Evolutionary conservation across 2,797 vertebrate genomes (phyloP), one percentile per base, ranked within the genome.

Genomic region (Myotis myotis): DNA sequence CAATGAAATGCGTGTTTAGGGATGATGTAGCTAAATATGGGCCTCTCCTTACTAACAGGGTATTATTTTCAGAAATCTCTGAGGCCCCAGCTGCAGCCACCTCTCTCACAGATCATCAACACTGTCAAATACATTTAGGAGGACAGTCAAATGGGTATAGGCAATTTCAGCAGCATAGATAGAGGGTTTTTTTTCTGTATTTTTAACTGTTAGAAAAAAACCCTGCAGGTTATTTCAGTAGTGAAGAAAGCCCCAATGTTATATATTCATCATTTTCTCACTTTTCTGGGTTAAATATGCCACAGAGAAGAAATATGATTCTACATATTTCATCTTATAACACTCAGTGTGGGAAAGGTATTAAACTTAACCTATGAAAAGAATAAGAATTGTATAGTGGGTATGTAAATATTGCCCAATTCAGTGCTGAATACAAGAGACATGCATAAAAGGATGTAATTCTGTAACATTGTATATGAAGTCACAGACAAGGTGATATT

Each of bases 41-140:
- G 68, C 6, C 25, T 86, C 78, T 95, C 91, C 51, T 79, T 72
- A 71, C 72, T 75, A 66, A 51, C 19, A 38, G 23, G 25, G 33
- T 41, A 92, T 87, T 87, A 87, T 95, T 96, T 96, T 93, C 84
- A 81, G 83, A 89, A 91, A 92, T 92, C 68, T 95, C 55, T 49
- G 53, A 78, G 87, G 12, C 60, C 81, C 2, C 83, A 79, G 38
- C 72, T 81, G 68, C 68, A 87, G 62, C 20, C 82, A 47, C 51
- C 36, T 85, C 38, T 64, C 70, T 85, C 78, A 85, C 82, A 95
- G 86, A 87, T 95, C 86, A 82, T 89, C 89, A 87, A 11, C 68
- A 47, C 51, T 88, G 92, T 94, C 95, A 85, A 71, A 87, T 71
- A 47, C 20, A 49, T 60, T 97, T 87, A 79, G 23, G 15, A 74